Evolutionary conservation across 2,113 vertebrate genomes (phyloP).

Genomic region (Cariama cristata): DNA sequence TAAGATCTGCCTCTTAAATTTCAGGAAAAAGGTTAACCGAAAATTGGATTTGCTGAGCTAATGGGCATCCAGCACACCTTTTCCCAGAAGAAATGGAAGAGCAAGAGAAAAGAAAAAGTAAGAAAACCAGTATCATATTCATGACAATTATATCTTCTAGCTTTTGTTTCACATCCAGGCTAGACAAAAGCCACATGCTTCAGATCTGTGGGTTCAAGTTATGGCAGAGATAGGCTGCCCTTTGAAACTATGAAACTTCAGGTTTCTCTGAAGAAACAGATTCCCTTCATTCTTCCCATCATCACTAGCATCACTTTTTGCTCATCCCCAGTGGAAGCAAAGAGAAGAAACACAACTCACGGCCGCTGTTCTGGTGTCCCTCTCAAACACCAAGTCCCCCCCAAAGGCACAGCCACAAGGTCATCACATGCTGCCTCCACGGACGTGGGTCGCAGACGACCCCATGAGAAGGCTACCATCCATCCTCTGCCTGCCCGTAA

Average conservation of each 20-base stretch:
- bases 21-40: neutral
- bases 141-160: neutral
- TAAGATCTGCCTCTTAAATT: neutral
- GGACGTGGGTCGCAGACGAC: accelerated
- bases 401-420: neutral
- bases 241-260: neutral
- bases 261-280: neutral
- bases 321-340: neutral
- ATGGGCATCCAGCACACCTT: neutral
- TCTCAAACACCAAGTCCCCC: neutral
- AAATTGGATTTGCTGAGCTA: neutral
- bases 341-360: neutral
- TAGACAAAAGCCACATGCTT: neutral
- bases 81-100: neutral
- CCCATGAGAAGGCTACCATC: accelerated
- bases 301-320: neutral
- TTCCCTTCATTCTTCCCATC: neutral
- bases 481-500: neutral
- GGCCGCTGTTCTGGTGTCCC: accelerated
- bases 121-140: neutral
- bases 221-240: neutral
- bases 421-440: accelerated
- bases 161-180: neutral
- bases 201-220: neutral
- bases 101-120: neutral